phyloP scores from a whole-genome alignment of 2,797 vertebrate species.

The Poecilia picta region DNA sequence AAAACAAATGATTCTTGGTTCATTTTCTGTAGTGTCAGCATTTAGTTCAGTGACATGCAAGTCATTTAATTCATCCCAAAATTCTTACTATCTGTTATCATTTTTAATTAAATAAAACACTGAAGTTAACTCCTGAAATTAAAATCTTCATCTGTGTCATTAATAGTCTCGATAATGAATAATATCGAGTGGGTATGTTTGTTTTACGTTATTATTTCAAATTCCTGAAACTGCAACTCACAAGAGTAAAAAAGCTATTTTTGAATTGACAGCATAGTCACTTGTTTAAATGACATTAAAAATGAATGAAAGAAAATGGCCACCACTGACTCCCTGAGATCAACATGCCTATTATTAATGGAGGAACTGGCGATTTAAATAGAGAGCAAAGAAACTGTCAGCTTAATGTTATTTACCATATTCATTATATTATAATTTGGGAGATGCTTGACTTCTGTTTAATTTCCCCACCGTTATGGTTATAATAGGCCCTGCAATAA shows the following conservation, averaged over 20 bases:
- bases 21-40: background rate
- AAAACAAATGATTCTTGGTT: background rate
- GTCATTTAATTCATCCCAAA: background rate
- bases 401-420: background rate
- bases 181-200: background rate
- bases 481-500: background rate
- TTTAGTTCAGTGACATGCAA: background rate
- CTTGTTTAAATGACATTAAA: background rate
- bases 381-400: background rate
- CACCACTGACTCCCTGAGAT: background rate
- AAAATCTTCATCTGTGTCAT: background rate
- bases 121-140: background rate
- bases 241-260: background rate
- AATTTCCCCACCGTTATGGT: background rate
- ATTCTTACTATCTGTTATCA: background rate
- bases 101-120: background rate
- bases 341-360: background rate
- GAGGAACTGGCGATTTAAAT: background rate
- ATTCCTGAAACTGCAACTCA: background rate
- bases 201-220: background rate
- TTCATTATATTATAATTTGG: background rate
- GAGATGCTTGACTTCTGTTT: background rate
- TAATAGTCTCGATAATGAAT: background rate
- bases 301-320: background rate
- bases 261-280: background rate